A percentile compares a stretch with the other conserved stretches of the same genome.
phyloP scores from a whole-genome alignment of 1,140 invertebrate genomes.

The Leptonema lineaticorne region DNA sequence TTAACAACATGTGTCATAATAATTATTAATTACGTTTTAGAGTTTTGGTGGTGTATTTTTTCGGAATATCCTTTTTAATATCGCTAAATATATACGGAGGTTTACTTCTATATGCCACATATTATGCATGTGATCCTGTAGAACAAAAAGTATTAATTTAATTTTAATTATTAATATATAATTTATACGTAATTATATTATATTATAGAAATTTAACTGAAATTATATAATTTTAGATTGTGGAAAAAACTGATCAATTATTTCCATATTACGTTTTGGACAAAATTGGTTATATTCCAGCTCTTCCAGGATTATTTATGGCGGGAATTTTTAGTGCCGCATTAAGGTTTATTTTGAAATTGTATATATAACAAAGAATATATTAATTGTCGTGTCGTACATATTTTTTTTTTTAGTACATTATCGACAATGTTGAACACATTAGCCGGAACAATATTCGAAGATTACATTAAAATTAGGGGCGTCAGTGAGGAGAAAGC shows the following conservation, averaged over 20 bases:
- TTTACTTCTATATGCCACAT: constrained; percentile 71
- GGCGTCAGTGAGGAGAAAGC: constrained; percentile 51
- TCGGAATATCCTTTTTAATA: constrained; percentile 54
- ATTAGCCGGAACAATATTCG: constrained; percentile 74
- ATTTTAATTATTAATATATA: too few relatives aligned
- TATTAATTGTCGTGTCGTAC: too few relatives aligned
- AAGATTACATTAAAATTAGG: constrained; percentile 62
- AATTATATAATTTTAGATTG: constrained; percentile 39
- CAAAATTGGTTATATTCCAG: constrained; percentile 53
- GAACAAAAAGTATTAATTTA: constrained; percentile 56
- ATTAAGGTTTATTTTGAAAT: constrained; percentile 55
- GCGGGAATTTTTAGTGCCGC: constrained; percentile 67
- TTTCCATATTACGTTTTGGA: constrained; percentile 60
- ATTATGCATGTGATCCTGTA: constrained; percentile 72
- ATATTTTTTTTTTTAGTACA: constrained; percentile 53
- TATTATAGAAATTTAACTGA: too few relatives aligned
- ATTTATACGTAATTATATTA: too few relatives aligned
- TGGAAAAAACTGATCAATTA: constrained; percentile 47
- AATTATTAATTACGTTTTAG: constrained; percentile 47
- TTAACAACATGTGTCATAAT: too few relatives aligned
- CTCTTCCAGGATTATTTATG: constrained; percentile 64
- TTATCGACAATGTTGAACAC: constrained; percentile 80
- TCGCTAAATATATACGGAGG: constrained; percentile 63
- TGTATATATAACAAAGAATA: too few relatives aligned
- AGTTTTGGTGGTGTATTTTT: constrained; percentile 27